Percentiles rank a stretch among this genome's conserved stretches.
Evolutionary conservation across 2,797 vertebrate genomes (phyloP).

Genomic region (Sorex maritimensis): DNA sequence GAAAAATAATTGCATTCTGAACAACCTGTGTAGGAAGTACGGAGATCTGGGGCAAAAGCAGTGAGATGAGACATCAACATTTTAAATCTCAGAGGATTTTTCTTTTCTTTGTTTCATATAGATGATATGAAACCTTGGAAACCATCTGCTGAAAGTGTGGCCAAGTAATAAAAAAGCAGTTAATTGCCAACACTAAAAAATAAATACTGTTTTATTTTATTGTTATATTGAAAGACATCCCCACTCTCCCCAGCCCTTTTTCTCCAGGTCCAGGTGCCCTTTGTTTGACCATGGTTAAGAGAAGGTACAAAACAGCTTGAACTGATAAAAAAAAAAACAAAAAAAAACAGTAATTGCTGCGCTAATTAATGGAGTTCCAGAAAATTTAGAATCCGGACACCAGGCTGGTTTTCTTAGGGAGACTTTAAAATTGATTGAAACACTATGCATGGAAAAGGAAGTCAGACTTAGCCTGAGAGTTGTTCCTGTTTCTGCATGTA

Average conservation of each 20-base stretch:
- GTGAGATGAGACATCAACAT: slow-evolving; percentile 12
- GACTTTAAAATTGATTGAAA: neutral
- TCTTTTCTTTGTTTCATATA: slow-evolving; percentile 6
- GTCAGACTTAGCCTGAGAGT: neutral
- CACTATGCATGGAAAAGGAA: slow-evolving; percentile 13
- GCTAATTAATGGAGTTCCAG: slow-evolving; percentile 53
- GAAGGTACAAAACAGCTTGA: slow-evolving; percentile 32
- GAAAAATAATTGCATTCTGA: slow-evolving; percentile 73
- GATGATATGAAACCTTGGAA: neutral
- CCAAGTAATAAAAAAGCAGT: neutral
- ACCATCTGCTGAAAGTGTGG: neutral
- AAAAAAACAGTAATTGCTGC: neutral
- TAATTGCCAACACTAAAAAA: neutral
- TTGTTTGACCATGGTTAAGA: neutral
- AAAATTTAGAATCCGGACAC: slow-evolving; percentile 9
- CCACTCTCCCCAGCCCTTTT: neutral
- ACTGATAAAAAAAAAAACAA: neutral
- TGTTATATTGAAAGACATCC: neutral
- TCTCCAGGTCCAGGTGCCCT: neutral
- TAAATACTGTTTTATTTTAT: neutral
- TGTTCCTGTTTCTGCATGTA: slow-evolving; percentile 4
- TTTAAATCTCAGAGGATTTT: slow-evolving; percentile 35
- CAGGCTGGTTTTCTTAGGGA: slow-evolving; percentile 9
- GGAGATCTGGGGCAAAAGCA: slow-evolving; percentile 20
- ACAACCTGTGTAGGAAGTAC: slow-evolving; percentile 26